phyloP scores from a whole-genome alignment of 1,140 invertebrate species.

The Xylocopa sonorina region DNA sequence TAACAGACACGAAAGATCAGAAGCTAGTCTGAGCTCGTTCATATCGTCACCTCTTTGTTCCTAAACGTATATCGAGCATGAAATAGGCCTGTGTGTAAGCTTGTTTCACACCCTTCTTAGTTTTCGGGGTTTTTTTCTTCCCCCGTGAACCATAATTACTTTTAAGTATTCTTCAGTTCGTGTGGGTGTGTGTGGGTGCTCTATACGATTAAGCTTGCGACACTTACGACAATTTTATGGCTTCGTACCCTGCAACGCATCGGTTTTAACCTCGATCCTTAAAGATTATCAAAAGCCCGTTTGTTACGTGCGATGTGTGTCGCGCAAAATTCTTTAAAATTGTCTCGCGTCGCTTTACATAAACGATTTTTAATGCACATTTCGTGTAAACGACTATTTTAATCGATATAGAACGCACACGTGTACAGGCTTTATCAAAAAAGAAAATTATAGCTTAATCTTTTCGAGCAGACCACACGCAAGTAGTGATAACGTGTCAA shows the following conservation, averaged over 20 bases:
- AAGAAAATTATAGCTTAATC: not conserved
- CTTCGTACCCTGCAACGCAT: constrained; percentile 18
- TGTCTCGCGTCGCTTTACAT: not conserved
- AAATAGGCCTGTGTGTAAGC: no score
- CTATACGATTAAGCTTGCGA: not conserved
- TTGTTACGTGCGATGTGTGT: not conserved
- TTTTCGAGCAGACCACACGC: no score
- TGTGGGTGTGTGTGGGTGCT: no score
- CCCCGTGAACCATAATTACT: no score
- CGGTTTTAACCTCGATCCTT: constrained; percentile 45
- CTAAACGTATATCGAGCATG: not conserved
- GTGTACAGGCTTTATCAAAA: not conserved
- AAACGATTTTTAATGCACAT: no score
- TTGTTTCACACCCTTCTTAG: not conserved
- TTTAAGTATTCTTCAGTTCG: constrained; percentile 38
- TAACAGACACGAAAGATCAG: not conserved
- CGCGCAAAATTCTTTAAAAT: not conserved
- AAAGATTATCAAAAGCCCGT: not conserved
- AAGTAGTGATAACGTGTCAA: not conserved
- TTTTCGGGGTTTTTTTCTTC: no score
- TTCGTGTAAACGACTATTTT: no score
- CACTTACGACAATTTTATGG: constrained; percentile 42
- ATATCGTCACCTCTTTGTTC: not conserved
- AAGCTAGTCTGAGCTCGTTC: not conserved
- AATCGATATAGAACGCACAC: not conserved